Percentiles rank a stretch among this genome's conserved stretches.
These are phyloP conservation scores for Drosophila athabasca DNA, from an alignment of 1,140 invertebrate genomes.

Conservation along the genomic window DNA sequence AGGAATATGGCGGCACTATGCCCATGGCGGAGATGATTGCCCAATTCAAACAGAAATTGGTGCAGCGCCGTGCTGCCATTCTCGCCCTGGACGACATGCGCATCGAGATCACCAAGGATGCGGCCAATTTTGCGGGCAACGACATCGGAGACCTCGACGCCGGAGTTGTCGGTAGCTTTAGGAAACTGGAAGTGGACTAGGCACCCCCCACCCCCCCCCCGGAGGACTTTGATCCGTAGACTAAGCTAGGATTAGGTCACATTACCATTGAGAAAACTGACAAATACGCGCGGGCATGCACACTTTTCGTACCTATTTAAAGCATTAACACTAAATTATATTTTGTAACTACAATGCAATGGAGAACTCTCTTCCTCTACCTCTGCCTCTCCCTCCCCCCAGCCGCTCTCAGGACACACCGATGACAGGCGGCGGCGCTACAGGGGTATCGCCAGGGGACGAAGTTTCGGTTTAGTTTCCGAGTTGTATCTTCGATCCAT, in stretches of 20 bases:
- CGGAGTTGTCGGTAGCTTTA: constrained; percentile 90
- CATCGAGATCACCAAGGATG: constrained; percentile 87
- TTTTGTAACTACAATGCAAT: constrained; percentile 23
- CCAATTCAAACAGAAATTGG: constrained; percentile 88
- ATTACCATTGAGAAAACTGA: constrained; percentile 75
- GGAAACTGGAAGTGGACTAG: constrained; percentile 92
- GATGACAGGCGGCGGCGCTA: not conserved
- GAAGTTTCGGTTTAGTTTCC: constrained; percentile 22
- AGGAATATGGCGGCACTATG: constrained; percentile 92
- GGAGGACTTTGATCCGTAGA: constrained; percentile 18
- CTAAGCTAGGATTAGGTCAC: constrained; percentile 66
- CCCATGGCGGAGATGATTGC: constrained; percentile 92
- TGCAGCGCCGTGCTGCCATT: constrained; percentile 87
- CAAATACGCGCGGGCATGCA: constrained; percentile 58
- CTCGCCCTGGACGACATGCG: constrained; percentile 92
- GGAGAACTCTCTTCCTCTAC: constrained; percentile 3
- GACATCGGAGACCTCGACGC: constrained; percentile 87
- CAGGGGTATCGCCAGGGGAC: constrained; percentile 6
- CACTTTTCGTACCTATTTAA: constrained; percentile 57
- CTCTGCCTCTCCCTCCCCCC: not conserved
- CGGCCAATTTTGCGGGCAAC: constrained; percentile 86
- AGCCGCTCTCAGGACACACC: not conserved
- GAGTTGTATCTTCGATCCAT: constrained; percentile 49
- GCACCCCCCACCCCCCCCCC: not conserved
- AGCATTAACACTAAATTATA: constrained; percentile 59